Evolutionary conservation across 2,797 vertebrate genomes (phyloP), one percentile per base, ranked within the genome.

Genomic region (Galago senegalensis): DNA sequence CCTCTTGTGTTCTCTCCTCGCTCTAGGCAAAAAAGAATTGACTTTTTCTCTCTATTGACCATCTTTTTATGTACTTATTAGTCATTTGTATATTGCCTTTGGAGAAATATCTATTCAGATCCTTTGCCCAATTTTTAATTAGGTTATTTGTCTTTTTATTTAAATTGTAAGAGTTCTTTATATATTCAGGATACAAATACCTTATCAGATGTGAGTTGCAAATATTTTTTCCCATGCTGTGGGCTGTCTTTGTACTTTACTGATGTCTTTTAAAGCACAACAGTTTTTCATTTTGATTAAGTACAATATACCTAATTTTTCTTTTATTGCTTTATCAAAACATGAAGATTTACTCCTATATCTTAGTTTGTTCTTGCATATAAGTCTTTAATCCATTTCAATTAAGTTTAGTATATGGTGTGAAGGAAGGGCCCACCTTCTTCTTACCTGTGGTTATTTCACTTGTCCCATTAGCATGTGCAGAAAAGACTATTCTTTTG

Each of bases 91-190:
- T 63, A n/a, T 34, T 8, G 83, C 31, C 81, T 87, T 89, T 76
- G 76, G 72, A 88, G 46, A 81, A 40, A 63, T n/a, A 3, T 65
- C 46, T 86, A 34, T 89, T 81, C 58, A 94, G 90, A 89, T 53
- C 12, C 31, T 84, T 77, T 92, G 85, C 23, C 73, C 69, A 89
- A 40, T 84, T 93, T 61, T 27, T 5, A 85, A 67, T 93, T 60
- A 37, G 72, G 40, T n/a, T 65, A 14, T 65, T 65, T 82, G 34
- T 69, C 76, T 83, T 90, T 89, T 79, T 70, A 87, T 58, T 72
- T 87, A 37, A 95, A 25, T 92, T 77, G 5, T 88, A 76, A 58
- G 67, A 75, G 37, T 87, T 89, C 46, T 93, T 80, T 65, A 70
- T 29, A 43, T 70, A 79, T 46, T 89, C n/a, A 76, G 31, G 56